Evolutionary conservation across 2,888 invertebrate genomes (phyloP), one percentile per base, ranked within the genome.

Genomic region (Oscheius sp.): DNA sequence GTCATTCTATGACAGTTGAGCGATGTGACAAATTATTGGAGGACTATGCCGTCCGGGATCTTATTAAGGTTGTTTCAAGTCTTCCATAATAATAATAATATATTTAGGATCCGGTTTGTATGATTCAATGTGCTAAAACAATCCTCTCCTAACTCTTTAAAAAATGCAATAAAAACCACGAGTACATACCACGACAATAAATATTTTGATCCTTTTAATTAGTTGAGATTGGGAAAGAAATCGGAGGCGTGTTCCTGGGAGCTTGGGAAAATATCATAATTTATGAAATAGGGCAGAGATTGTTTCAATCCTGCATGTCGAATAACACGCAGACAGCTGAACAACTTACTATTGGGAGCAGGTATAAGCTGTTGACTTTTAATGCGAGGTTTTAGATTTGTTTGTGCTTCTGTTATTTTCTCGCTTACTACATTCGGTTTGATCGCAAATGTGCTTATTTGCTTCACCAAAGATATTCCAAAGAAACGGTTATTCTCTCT

Each of bases 1-100:
- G 86, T 57, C 86, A 86, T 37, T 82, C 86, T 10, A 76, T 86
- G 25, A 79, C 79, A 2, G 71, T 86, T 12, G 77, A 84, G 6
- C 70, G 67, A 12, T 83, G 83, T 65, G 78, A 82, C 29, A 50
- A 65, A 8, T 73, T 83, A 4, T 61, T 82, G 33, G 65, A 76
- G 27, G 74, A 77, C 33, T 84, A 74, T 65, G 42, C 75, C 20
- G 66, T 76, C 29, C 63, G 65, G 10, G 82, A 82, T 58, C 70
- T 82, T 8, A 58, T 70, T 34, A 69, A 75, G 70, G 79, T 79
- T 8, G 15, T n/a, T n/a, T n/a, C n/a, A 5, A 12, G 8, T n/a
- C 48, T 20, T 23, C 52, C 29, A 48, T 23, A 20, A 45, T 39
- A 0, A 20, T 17, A 20, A 73, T 37, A 29, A 12, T 12, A 23